Conservation (phyloP, 2,113 vertebrate species). For the Lophochroa leadbeateri region DNA sequence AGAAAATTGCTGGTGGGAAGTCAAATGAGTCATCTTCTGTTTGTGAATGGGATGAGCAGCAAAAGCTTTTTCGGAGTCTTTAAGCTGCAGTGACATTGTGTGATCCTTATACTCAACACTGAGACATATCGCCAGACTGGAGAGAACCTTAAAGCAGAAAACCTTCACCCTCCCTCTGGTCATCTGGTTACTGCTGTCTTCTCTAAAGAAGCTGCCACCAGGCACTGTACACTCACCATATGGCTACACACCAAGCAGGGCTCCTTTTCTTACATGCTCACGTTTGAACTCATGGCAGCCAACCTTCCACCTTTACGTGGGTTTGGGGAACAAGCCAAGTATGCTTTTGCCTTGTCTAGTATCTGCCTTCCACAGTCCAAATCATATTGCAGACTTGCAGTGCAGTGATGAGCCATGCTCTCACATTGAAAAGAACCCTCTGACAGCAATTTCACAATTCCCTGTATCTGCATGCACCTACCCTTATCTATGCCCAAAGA, state of each 20-base stretch:
- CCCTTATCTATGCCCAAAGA: background rate
- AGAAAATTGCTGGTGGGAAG: slow-evolving; percentile 12
- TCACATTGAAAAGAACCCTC: background rate
- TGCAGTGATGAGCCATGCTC: background rate
- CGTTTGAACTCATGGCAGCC: background rate
- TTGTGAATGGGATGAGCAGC: background rate
- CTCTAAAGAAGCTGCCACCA: background rate
- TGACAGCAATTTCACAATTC: background rate
- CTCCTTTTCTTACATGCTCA: background rate
- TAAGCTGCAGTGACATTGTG: background rate
- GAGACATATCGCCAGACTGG: background rate
- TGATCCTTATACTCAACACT: background rate
- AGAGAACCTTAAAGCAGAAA: background rate
- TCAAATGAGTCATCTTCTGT: slow-evolving; percentile 9
- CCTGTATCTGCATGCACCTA: background rate
- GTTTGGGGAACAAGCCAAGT: background rate
- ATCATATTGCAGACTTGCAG: background rate
- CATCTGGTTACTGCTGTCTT: background rate
- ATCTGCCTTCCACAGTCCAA: background rate
- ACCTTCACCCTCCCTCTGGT: background rate
- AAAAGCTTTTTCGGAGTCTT: background rate
- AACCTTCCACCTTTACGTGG: rapidly evolving
- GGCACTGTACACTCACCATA: background rate
- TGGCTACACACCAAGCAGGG: background rate
- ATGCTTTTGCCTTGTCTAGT: background rate